These are phyloP conservation scores for Drosophila tani DNA, from an alignment of 1,140 invertebrate species.

Conservation along the genomic window DNA sequence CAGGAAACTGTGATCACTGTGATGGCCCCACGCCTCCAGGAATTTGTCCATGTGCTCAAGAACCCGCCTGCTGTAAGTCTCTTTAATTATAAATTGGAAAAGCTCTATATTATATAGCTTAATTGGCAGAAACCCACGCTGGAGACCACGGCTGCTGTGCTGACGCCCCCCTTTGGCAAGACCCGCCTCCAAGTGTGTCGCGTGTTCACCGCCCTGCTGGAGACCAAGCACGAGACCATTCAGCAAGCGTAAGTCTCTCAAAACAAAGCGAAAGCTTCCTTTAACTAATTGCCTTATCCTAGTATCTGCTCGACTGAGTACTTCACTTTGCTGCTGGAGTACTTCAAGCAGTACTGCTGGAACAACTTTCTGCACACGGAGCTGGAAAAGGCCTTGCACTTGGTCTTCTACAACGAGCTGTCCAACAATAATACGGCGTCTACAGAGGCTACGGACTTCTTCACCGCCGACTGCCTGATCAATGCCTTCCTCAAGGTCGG, in stretches of 20 bases:
- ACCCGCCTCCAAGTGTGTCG: slow-evolving; percentile 91
- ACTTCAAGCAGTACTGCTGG: slow-evolving; percentile 94
- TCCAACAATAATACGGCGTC: slow-evolving; percentile 67
- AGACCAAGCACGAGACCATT: slow-evolving; percentile 88
- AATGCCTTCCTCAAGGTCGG: slow-evolving; percentile 50
- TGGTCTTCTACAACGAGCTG: slow-evolving; percentile 86
- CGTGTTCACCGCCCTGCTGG: slow-evolving; percentile 89
- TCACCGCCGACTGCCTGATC: slow-evolving; percentile 42
- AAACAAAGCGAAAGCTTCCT: background rate
- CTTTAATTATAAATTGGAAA: background rate
- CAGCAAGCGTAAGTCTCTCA: slow-evolving; percentile 80
- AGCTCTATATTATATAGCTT: too few species aligned
- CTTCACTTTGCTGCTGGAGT: slow-evolving; percentile 88
- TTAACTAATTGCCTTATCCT: background rate
- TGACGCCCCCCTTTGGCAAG: slow-evolving; percentile 91
- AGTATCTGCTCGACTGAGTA: slow-evolving; percentile 83
- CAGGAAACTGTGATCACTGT: slow-evolving; percentile 87
- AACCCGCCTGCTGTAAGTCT: slow-evolving; percentile 90
- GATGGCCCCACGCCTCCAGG: slow-evolving; percentile 89
- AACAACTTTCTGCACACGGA: slow-evolving; percentile 96
- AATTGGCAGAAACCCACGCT: slow-evolving; percentile 76
- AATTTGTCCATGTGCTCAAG: slow-evolving; percentile 90
- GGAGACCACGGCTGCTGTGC: slow-evolving; percentile 73
- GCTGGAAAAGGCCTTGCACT: slow-evolving; percentile 90
- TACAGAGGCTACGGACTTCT: slow-evolving; percentile 55